phyloP scores from a whole-genome alignment of 2,888 invertebrate genomes.

The Erebia palarica region DNA sequence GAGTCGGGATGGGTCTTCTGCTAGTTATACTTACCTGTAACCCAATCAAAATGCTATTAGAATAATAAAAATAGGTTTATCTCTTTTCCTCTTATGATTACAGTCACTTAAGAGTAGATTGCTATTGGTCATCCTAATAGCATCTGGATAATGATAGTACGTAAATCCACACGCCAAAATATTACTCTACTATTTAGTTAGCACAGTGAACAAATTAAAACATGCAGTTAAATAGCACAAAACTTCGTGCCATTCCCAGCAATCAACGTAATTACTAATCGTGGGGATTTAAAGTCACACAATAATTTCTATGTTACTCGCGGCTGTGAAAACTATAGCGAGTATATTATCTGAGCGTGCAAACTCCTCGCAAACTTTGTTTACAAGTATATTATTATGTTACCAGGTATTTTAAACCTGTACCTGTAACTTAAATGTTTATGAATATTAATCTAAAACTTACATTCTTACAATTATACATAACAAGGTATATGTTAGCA shows the following conservation, averaged over 20 bases:
- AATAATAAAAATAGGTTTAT: too few species aligned
- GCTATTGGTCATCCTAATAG: too few species aligned
- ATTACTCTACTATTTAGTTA: too few species aligned
- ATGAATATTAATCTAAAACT: background rate
- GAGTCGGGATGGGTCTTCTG: too few species aligned
- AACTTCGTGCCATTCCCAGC: background rate
- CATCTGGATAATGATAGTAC: too few species aligned
- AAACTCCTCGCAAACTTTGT: background rate
- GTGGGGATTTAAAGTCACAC: background rate
- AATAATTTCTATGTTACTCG: background rate
- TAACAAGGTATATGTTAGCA: conserved; percentile 53
- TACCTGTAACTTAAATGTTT: background rate
- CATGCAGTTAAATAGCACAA: background rate
- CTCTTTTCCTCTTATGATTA: too few species aligned
- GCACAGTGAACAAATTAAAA: too few species aligned
- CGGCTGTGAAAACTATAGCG: background rate
- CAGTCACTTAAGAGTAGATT: too few species aligned
- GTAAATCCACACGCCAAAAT: too few species aligned
- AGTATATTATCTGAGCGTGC: background rate
- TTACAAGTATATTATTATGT: background rate
- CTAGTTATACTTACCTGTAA: too few species aligned
- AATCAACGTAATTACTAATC: background rate
- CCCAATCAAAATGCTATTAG: too few species aligned
- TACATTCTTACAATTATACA: conserved; percentile 1
- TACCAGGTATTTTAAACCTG: background rate